Evolutionary conservation across 2,113 vertebrate species (phyloP), one percentile per base, ranked within the genome.

Genomic region (Sitta europaea): DNA sequence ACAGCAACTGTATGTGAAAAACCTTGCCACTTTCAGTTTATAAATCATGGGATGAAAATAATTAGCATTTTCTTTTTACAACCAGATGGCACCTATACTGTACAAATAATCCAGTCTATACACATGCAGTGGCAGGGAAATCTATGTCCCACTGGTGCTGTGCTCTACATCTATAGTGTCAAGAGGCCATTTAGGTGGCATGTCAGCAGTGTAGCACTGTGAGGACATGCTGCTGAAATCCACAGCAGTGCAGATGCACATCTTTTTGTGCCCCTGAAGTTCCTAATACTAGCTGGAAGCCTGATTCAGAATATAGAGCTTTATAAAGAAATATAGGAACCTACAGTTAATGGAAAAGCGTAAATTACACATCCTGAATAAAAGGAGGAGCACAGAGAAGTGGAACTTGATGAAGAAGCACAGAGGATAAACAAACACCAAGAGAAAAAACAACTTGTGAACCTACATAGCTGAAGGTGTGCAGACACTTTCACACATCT

Each of bases 161-260:
- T 51, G 33, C 55, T 86, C 23, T 28, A 19, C 14, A 12, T 24
- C 51, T 77, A 0, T 3, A 43, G 27, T 20, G 19, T 54, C 53
- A 79, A 33, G 42, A 82, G 57, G 25, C 10, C 47, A 59, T 16
- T 73, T 23, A 62, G 54, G 50, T 2, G 15, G 50, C 47, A 79
- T 47, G 27, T 33, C n/a, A 88, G 63, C 3, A 5, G 35, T 0
- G 0, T 36, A 58, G 35, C 14, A 21, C 63, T 27, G 27, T 2
- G 4, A 85, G n/a, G 33, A 81, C 6, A 19, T 17, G 28, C 40
- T 70, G 42, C 51, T 80, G 33, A 88, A 63, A 47, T 13, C 67
- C 9, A 23, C 48, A 86, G 68, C 38, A 42, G n/a, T 2, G 23
- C 5, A 45, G 50, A 7, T 28, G 28, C 28, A 38, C 70, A 54